Conservation (phyloP, 2,797 vertebrate species). For the Carapus acus region DNA sequence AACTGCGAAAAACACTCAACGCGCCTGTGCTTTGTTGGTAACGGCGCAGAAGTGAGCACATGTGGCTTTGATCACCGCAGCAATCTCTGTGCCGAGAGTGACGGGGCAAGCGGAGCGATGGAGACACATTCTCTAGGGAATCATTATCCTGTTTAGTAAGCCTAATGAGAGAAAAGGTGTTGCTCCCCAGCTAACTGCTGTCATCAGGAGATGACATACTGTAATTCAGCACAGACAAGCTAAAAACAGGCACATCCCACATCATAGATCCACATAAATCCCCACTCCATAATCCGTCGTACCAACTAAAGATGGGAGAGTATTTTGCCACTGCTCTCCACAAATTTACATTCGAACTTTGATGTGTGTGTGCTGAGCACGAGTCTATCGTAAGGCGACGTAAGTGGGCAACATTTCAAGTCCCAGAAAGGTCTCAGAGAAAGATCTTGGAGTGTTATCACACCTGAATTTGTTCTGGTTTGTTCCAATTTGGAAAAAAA, state of each 20-base stretch:
- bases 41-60: slow-evolving; percentile 55
- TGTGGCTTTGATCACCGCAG: slow-evolving; percentile 74
- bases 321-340: background rate
- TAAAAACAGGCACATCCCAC: slow-evolving; percentile 10
- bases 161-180: slow-evolving; percentile 73
- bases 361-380: slow-evolving; percentile 13
- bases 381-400: too few species aligned
- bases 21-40: slow-evolving; percentile 50
- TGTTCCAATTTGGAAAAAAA: too few species aligned
- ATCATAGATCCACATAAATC: slow-evolving; percentile 23
- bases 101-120: slow-evolving; percentile 58
- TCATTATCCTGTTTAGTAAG: slow-evolving; percentile 74
- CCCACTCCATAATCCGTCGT: slow-evolving; percentile 3
- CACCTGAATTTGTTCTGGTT: too few species aligned
- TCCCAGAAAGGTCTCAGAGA: too few species aligned
- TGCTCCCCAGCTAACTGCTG: slow-evolving; percentile 51
- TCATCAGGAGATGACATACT: slow-evolving; percentile 17
- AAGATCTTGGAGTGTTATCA: too few species aligned
- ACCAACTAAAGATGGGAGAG: background rate
- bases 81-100: slow-evolving; percentile 59
- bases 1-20: slow-evolving; percentile 50
- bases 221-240: background rate
- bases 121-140: slow-evolving; percentile 61
- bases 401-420: too few species aligned
- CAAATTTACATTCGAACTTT: slow-evolving; percentile 10